Evolutionary conservation across 2,888 invertebrate genomes (phyloP).

Genomic region (Lacanobia wlatinum): DNA sequence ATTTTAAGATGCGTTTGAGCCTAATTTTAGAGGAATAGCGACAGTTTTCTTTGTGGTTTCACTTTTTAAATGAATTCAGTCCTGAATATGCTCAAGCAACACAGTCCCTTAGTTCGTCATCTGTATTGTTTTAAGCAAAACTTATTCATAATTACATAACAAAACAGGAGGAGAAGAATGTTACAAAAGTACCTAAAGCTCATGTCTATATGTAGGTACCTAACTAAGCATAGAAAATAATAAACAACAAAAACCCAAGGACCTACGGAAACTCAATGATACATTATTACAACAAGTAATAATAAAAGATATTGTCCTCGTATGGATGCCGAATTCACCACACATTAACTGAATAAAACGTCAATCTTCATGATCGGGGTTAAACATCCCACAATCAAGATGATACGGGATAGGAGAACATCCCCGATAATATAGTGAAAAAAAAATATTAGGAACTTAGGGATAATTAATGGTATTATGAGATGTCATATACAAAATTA

Average conservation of each 20-base stretch:
- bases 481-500: not conserved
- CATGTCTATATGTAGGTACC: not conserved
- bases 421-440: constrained; percentile 43
- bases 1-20: constrained; percentile 39
- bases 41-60: constrained; percentile 18
- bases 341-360: constrained; percentile 68
- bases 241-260: not conserved
- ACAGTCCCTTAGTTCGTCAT: not conserved
- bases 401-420: constrained; percentile 83
- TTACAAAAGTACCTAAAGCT: not conserved
- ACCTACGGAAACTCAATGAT: not conserved
- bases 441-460: constrained; percentile 22
- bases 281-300: constrained; percentile 27
- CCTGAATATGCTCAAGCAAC: not conserved
- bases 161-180: not conserved
- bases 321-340: constrained; percentile 50
- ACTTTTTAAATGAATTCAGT: not conserved
- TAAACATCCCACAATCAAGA: constrained; percentile 70
- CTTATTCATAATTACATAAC: too few species aligned
- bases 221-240: not conserved
- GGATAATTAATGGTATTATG: constrained; percentile 41
- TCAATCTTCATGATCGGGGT: constrained; percentile 83
- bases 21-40: constrained; percentile 30
- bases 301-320: constrained; percentile 39
- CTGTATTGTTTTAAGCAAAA: not conserved